Evolutionary conservation across 2,113 vertebrate species (phyloP), one percentile per base, ranked within the genome.

Genomic region (Phrynosoma blainvillii): DNA sequence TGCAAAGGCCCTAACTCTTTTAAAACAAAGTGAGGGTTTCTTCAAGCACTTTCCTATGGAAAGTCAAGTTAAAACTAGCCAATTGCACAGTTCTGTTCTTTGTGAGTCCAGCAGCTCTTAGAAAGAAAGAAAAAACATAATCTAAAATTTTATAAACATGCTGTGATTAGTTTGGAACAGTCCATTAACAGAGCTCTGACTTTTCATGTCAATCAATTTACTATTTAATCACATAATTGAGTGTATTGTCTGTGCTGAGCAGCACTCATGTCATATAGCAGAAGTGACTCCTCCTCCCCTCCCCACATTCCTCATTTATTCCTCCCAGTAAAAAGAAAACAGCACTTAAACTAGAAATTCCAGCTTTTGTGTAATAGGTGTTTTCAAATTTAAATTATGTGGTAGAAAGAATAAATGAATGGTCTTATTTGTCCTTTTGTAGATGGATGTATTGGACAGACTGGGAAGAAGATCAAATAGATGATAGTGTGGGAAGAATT

Each of bases 381-480:
- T 84, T 73, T 59, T n/a, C 4, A 0, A 0, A 0, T 25, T 0
- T 42, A 25, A 79, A 65, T 75, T 68, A 21, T 0, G 12, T 91
- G 16, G 42, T 89, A 89, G 85, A 88, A 94, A 82, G 85, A 86
- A 78, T 40, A 59, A n/a, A 13, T 86, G 36, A 91, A 59, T 25
- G 5, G 75, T 95, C 42, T n/a, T 91, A 79, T 94, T 77, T 94
- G 32, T 93, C 4, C 92, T 93, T 54, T 94, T 89, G 21, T 90
- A 99, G 99, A 82, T 99, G 98, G 99, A 99, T 99, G 99, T 99
- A 99, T 86, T 99, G 99, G 99, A 99, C 98, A 52, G 98, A 99
- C 96, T 99, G 99, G 99, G 98, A 99, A 89, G 99, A 99, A 93
- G 99, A 99, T 95, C 98, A 99, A 90, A 97, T 99, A 90, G 98